Evolutionary conservation across 1,140 invertebrate genomes (phyloP), one percentile per base, ranked within the genome.

Genomic region (Formica exsecta): DNA sequence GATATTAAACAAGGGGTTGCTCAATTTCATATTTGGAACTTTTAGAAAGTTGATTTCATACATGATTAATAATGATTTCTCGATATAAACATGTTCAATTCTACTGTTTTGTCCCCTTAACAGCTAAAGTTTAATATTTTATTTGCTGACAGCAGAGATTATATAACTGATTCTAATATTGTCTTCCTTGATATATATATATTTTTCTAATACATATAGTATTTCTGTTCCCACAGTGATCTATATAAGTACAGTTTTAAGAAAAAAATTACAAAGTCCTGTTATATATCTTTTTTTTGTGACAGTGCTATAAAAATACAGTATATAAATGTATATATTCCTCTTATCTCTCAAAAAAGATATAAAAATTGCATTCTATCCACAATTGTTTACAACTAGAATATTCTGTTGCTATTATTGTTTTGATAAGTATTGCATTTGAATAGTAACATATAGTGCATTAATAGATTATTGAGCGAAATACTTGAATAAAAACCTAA

Each of bases 201-300:
- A 19, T 80, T 68, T 29, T 29, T 29, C 25, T 29, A 1, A 29
- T 29, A 29, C 25, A 29, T 48, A 9, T 48, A 3, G 22, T 70
- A 0, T 13, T 57, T 70, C 59, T 48, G 13, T 61, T 48, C 16
- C 16, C 48, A 74, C 29, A 22, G 19, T 62, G 29, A 80, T 44
- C 66, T 90, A 32, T 32, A 32, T 32, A 90, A 90, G 85, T 87
- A 87, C 89, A 90, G 62, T 76, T 88, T 48, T 79, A 84, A 73
- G 70, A 48, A 57, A 54, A 68, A 76, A 61, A 32, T 85, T 86
- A 71, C 48, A 3, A 38, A 77, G 36, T 32, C 65, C 41, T 51
- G 61, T 19, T 5, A 51, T 25, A 66, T 41, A 76, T 32, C 16
- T 8, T 57, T 80, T 54, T 29, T 19, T 19, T 19, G 8, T 59